These are phyloP conservation scores for Cichladusa arquata DNA, from an alignment of 2,113 vertebrate species.

Conservation along the genomic window DNA sequence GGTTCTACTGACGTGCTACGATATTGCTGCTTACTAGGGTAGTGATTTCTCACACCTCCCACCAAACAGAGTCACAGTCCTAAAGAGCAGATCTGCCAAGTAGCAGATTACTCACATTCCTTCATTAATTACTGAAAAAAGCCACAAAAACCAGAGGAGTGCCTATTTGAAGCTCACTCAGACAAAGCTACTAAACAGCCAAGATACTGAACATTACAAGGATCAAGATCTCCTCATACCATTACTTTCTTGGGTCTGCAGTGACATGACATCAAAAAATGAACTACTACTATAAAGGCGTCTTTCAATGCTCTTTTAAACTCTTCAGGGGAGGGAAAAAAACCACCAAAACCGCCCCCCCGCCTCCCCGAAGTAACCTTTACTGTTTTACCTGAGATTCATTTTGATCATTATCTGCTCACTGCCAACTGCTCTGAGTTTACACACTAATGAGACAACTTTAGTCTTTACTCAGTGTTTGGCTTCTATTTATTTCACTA, in stretches of 20 bases:
- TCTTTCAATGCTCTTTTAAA: not conserved
- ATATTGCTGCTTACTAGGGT: not conserved
- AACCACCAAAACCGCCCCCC: not conserved
- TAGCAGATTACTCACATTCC: constrained; percentile 11
- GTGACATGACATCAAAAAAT: not conserved
- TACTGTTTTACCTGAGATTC: not conserved
- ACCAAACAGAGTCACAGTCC: constrained; percentile 21
- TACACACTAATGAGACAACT: not conserved
- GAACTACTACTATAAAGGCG: not conserved
- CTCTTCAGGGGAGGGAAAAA: not conserved
- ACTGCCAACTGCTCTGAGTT: not conserved
- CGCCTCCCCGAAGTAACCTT: not conserved
- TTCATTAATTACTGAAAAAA: constrained; percentile 34
- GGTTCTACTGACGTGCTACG: not conserved
- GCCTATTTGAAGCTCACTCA: not conserved
- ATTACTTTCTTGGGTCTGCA: not conserved
- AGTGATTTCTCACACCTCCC: constrained; percentile 55
- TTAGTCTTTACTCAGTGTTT: not conserved
- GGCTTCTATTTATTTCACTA: not conserved
- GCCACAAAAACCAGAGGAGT: not conserved
- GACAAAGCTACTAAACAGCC: not conserved
- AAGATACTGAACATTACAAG: not conserved
- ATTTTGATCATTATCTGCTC: not conserved
- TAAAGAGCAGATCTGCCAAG: not conserved
- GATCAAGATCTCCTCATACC: not conserved